Evolutionary conservation across 2,888 invertebrate genomes (phyloP), one percentile per base, ranked within the genome.

Genomic region (Agrochola macilenta): DNA sequence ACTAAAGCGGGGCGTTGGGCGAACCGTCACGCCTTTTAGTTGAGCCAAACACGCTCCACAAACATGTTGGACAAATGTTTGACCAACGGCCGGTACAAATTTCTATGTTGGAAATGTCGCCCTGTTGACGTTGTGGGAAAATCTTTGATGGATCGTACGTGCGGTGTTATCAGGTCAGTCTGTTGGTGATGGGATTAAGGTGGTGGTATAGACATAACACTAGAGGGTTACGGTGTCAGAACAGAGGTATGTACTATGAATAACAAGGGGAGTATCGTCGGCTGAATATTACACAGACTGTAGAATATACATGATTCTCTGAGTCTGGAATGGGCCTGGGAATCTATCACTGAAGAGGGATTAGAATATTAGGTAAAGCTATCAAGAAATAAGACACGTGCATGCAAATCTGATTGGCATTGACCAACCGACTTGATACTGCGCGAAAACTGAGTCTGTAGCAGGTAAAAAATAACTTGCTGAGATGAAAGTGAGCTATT

Each of bases 11-110:
- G 92, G 93, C 93, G 92, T 92, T 89, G 78, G 90, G 89, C 90
- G 88, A 85, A 69, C 73, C 87, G 95, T 94, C 94, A 95, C 93
- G 95, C 90, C 95, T 95, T 95, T 96, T 95, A 95, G 93, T 92
- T 84, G 91, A 89, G 89, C 89, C 94, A 94, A 94, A 94, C 94
- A 94, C 86, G 87, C 87, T 86, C 79, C 82, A 88, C 91, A 92
- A 92, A 93, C 89, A 91, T 89, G 87, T 88, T 90, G 86, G 85
- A 79, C 88, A 91, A 93, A 94, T 94, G 93, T 94, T 94, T 91
- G 92, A 79, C 85, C 72, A 90, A 89, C 90, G 92, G 90, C 89
- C 89, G 87, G 87, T 90, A 93, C 93, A 93, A 93, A 93, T 93
- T 93, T 93, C 86, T 93, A 92, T 94, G 94, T 93, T 94, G 93